Evolutionary conservation across 37 sponge, comb jelly and placozoan species (phyloP).

Genomic region (Lycopodina hypogea): DNA sequence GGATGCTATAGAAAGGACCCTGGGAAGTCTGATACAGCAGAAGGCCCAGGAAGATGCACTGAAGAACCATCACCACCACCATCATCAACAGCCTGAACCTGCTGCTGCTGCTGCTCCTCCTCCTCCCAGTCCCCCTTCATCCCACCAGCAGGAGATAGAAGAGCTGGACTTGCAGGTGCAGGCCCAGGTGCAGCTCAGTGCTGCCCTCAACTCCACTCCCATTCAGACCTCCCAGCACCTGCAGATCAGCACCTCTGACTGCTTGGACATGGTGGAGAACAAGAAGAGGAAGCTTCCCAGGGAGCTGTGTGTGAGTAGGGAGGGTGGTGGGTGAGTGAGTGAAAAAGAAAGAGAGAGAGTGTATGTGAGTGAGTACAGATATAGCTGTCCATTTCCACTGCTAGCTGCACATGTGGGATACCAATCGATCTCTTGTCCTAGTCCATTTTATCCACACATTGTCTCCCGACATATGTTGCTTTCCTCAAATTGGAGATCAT

Average conservation of each 20-base stretch:
- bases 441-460: too few species aligned
- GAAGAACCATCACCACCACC: constrained; percentile 25
- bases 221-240: constrained; percentile 50
- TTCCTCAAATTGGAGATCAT: too few species aligned
- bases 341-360: neutral
- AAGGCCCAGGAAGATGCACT: constrained; percentile 67
- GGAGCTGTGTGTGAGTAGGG: constrained; percentile 74
- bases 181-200: constrained; percentile 3
- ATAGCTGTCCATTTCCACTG: neutral
- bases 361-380: neutral
- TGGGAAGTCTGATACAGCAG: constrained; percentile 78
- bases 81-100: neutral
- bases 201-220: constrained; percentile 16
- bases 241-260: constrained; percentile 1
- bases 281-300: constrained; percentile 72
- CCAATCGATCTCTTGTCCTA: too few species aligned
- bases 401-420: too few species aligned
- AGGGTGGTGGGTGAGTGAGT: neutral
- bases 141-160: neutral
- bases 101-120: neutral
- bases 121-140: neutral
- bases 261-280: neutral
- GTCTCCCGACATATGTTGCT: too few species aligned
- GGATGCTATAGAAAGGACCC: constrained; percentile 79
- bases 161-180: neutral